Evolutionary conservation across 2,113 vertebrate genomes (phyloP).

Genomic region (Ondatra zibethicus): DNA sequence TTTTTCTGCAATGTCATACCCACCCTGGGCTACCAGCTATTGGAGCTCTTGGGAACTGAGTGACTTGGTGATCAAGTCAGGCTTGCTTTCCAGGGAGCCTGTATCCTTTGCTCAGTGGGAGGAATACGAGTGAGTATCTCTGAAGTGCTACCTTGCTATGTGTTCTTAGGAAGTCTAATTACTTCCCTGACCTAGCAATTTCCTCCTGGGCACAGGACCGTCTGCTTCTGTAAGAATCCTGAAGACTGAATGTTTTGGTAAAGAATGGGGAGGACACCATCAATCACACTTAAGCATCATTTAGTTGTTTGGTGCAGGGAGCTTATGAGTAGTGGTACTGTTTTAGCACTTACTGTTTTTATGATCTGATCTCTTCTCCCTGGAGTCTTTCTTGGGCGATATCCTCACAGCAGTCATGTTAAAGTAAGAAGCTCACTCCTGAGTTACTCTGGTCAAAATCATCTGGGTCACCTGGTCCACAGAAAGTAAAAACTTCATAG

Average conservation of each 20-base stretch:
- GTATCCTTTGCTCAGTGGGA: constrained; percentile 53
- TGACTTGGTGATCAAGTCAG: background rate
- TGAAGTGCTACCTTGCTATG: constrained; percentile 54
- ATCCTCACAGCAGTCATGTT: constrained; percentile 9
- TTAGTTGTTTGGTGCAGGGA: constrained; percentile 52
- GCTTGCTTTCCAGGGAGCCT: constrained; percentile 41
- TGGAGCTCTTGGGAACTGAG: background rate
- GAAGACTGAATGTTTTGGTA: background rate
- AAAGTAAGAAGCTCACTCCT: constrained; percentile 43
- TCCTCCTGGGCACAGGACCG: constrained; percentile 53
- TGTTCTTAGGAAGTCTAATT: constrained; percentile 67
- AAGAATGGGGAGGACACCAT: background rate
- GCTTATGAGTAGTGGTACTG: constrained; percentile 17
- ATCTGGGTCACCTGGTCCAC: background rate
- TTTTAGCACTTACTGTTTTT: constrained; percentile 58
- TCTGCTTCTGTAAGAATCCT: constrained; percentile 42
- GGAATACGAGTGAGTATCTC: constrained; percentile 53
- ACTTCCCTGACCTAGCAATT: constrained; percentile 66
- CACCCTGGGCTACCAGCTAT: background rate
- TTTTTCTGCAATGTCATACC: background rate
- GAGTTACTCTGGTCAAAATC: constrained; percentile 39
- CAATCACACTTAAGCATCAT: constrained; percentile 52
- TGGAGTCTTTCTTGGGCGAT: constrained; percentile 1
- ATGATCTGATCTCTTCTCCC: constrained; percentile 62
- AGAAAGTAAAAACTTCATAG: background rate